phyloP scores from a whole-genome alignment of 2,113 vertebrate species.

The Buteo buteo region DNA sequence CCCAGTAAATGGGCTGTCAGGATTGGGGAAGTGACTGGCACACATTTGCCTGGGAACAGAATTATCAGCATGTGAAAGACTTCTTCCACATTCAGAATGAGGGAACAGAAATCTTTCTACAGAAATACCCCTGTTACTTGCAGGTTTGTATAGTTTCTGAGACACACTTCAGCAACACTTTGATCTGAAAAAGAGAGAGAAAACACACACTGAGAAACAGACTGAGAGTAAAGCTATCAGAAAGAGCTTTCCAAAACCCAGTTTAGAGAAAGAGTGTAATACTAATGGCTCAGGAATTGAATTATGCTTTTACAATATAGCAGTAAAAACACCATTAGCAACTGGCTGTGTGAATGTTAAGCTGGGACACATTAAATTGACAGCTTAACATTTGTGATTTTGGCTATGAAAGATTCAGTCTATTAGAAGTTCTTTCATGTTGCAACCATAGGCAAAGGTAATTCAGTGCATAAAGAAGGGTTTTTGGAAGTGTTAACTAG shows the following conservation, averaged over 20 bases:
- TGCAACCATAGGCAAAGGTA: slow-evolving; percentile 22
- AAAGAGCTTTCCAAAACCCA: background rate
- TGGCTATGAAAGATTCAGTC: background rate
- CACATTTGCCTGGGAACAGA: background rate
- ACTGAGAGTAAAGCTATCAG: background rate
- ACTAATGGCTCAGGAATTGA: slow-evolving; percentile 38
- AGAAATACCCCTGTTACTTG: background rate
- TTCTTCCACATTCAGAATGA: background rate
- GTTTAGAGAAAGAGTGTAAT: background rate
- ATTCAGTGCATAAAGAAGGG: background rate
- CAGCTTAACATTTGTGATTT: slow-evolving; percentile 59
- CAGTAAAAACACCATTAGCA: slow-evolving; percentile 44
- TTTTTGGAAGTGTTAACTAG: background rate
- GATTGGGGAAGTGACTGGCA: background rate
- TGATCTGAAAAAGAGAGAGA: background rate
- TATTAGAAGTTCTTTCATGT: slow-evolving; percentile 32
- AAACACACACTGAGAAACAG: background rate
- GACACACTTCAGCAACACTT: background rate
- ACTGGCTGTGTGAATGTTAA: background rate
- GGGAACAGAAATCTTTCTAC: background rate
- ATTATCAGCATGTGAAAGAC: background rate
- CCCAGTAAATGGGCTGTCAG: background rate
- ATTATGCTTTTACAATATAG: slow-evolving; percentile 23
- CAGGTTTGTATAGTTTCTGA: background rate
- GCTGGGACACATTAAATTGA: slow-evolving; percentile 1